Evolutionary conservation across 2,113 vertebrate genomes (phyloP).

Genomic region (Microtus pennsylvanicus): DNA sequence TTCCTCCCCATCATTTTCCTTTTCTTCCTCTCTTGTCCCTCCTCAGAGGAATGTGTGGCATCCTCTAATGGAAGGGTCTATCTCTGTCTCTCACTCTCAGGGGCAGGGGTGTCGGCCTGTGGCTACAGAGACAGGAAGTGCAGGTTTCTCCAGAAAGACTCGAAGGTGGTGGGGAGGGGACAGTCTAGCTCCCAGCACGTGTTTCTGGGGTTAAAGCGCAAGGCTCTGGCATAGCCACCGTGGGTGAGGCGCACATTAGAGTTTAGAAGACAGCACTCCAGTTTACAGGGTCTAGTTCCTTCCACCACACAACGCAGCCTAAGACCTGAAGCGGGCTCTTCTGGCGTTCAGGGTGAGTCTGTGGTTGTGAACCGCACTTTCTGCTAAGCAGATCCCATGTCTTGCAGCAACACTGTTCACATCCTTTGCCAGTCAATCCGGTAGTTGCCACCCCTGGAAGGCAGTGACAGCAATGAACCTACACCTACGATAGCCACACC

Average conservation of each 20-base stretch:
- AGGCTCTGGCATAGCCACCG: not conserved
- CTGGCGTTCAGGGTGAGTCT: not conserved
- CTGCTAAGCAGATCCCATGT: not conserved
- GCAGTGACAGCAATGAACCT: not conserved
- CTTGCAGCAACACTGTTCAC: not conserved
- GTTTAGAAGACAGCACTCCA: not conserved
- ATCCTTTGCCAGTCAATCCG: not conserved
- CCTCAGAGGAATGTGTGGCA: not conserved
- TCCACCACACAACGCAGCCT: not conserved
- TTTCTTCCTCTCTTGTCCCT: not conserved
- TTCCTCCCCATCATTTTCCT: rapidly evolving
- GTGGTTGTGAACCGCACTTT: not conserved
- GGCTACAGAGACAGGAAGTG: not conserved
- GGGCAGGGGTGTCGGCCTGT: not conserved
- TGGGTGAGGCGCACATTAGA: not conserved
- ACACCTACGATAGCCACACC: not conserved
- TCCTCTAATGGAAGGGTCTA: not conserved
- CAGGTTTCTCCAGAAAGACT: not conserved
- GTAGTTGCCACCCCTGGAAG: not conserved
- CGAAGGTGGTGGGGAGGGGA: not conserved
- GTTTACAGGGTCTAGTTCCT: not conserved
- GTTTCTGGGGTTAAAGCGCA: no score
- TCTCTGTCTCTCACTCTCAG: not conserved
- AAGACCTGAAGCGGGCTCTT: not conserved
- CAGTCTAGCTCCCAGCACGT: not conserved